These are phyloP conservation scores for Lacanobia oleracea DNA, from an alignment of 2,888 invertebrate genomes.

Conservation along the genomic window DNA sequence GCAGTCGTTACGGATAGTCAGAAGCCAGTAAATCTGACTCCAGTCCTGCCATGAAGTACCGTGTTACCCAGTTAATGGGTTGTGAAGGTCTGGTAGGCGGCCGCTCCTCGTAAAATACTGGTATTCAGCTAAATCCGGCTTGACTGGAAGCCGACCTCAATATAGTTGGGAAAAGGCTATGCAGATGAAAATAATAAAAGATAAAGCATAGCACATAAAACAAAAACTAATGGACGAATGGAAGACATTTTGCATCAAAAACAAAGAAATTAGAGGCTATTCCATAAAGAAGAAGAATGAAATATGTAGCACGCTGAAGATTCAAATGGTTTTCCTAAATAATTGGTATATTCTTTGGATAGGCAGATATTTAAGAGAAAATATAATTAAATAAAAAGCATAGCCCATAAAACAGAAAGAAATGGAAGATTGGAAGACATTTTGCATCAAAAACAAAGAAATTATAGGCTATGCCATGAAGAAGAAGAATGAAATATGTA, in stretches of 20 bases:
- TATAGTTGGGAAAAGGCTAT: no score
- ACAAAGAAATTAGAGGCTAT: neutral
- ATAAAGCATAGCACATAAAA: neutral
- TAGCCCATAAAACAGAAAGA: no score
- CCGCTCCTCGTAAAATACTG: no score
- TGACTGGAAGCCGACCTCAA: no score
- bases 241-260: neutral
- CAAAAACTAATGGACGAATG: neutral
- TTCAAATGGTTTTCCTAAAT: neutral
- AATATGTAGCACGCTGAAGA: no score
- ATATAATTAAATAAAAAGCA: neutral
- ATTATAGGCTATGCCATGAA: neutral
- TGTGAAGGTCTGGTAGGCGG: no score
- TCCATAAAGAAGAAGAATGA: neutral
- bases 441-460: neutral
- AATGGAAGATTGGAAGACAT: neutral
- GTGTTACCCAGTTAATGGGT: no score
- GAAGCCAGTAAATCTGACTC: no score
- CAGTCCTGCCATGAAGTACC: no score
- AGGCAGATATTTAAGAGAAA: constrained; percentile 3
- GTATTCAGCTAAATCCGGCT: no score
- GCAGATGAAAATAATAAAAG: neutral
- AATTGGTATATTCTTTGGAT: constrained; percentile 15
- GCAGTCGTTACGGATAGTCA: no score
- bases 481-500: neutral